Evolutionary conservation across 2,888 invertebrate species (phyloP).

Genomic region (Euphydryas editha): DNA sequence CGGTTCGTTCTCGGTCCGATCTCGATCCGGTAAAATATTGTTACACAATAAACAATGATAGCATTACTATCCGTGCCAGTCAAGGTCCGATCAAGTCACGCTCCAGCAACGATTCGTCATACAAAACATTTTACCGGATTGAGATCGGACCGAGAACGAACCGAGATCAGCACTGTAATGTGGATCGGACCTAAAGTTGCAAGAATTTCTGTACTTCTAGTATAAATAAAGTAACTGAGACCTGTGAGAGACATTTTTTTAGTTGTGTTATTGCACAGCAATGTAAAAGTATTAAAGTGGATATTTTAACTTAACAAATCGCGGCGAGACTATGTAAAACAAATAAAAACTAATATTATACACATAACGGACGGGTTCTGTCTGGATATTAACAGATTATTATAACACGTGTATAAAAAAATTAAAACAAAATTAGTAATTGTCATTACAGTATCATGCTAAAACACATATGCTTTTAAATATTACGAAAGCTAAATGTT

Average conservation of each 20-base stretch:
- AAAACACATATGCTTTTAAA: not conserved
- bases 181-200: too few species aligned
- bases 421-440: not conserved
- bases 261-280: conserved; percentile 12
- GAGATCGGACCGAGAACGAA: too few species aligned
- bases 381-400: not conserved
- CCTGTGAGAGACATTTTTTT: not conserved
- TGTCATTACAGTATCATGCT: not conserved
- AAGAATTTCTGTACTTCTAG: conserved; percentile 16
- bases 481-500: too few species aligned
- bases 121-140: too few species aligned
- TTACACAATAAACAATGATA: too few species aligned
- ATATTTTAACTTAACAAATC: conserved; percentile 2
- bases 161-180: too few species aligned
- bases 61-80: too few species aligned
- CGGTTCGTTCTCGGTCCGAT: too few species aligned
- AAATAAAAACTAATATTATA: not conserved
- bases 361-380: not conserved
- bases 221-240: conserved; percentile 16
- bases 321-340: not conserved
- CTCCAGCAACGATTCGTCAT: too few species aligned
- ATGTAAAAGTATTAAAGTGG: too few species aligned
- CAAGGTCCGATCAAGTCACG: too few species aligned
- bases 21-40: too few species aligned
- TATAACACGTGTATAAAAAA: not conserved